Evolutionary conservation across 2,888 invertebrate species (phyloP).

Genomic region (Hirtodrosophila alboralis): DNA sequence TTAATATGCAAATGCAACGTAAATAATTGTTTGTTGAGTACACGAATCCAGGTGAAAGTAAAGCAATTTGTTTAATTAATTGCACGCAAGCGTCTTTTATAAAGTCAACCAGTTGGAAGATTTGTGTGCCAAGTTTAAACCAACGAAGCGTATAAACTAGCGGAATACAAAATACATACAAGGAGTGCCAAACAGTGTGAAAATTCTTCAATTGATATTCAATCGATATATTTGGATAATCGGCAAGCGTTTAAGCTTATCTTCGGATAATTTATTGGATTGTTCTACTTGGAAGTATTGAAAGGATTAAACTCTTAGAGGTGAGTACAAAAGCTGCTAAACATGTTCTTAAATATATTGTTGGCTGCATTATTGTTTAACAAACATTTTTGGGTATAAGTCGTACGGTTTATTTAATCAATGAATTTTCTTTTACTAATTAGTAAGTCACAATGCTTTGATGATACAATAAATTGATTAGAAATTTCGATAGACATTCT

Average conservation of each 20-base stretch:
- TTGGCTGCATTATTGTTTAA: too few species aligned
- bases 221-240: conserved; percentile 12
- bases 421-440: too few species aligned
- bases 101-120: conserved; percentile 17
- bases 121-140: conserved; percentile 59
- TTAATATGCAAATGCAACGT: conserved; percentile 47
- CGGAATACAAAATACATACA: conserved; percentile 6
- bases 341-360: too few species aligned
- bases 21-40: conserved; percentile 45
- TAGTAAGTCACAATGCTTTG: too few species aligned
- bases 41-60: conserved; percentile 71
- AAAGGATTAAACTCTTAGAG: conserved; percentile 39
- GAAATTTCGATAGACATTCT: too few species aligned
- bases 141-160: conserved; percentile 18
- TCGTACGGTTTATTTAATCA: too few species aligned
- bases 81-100: conserved; percentile 59
- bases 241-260: conserved; percentile 2
- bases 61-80: conserved; percentile 73
- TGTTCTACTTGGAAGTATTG: conserved; percentile 2
- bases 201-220: conserved; percentile 15
- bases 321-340: conserved; percentile 15
- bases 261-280: conserved; percentile 7
- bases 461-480: too few species aligned
- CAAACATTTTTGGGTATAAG: too few species aligned
- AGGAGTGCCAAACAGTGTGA: conserved; percentile 6